Percentiles rank a stretch among this genome's conserved stretches.
phyloP scores from a whole-genome alignment of 2,113 vertebrate genomes.

The Lutjanus erythropterus region DNA sequence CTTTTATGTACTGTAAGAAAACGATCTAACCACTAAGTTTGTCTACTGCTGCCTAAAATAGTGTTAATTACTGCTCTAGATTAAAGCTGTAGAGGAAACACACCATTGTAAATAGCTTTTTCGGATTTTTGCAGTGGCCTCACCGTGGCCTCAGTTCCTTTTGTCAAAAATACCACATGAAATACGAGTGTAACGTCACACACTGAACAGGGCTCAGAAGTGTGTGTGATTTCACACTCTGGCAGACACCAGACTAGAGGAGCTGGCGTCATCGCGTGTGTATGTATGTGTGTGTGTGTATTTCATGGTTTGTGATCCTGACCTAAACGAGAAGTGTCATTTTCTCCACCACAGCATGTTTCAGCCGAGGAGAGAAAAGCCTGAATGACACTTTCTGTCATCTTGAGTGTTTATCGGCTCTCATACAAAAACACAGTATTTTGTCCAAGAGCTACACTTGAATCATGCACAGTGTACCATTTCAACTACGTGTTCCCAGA shows the following conservation, averaged over 20 bases:
- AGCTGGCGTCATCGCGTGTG: conserved; percentile 10
- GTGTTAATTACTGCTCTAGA: not conserved
- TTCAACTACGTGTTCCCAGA: not conserved
- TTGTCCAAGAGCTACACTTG: not conserved
- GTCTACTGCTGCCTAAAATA: not conserved
- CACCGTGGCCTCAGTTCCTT: not conserved
- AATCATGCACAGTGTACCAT: not conserved
- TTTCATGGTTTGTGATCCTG: conserved; percentile 29
- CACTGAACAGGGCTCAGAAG: conserved; percentile 24
- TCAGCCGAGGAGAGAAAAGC: not conserved
- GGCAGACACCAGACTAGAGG: conserved; percentile 50
- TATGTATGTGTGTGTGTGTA: not conserved
- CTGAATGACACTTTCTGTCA: conserved; percentile 20
- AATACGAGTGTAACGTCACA: conserved; percentile 31
- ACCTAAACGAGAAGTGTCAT: conserved; percentile 29
- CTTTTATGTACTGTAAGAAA: too few species aligned
- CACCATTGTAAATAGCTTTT: too few species aligned
- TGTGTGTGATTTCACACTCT: conserved; percentile 61
- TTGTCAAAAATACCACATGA: conserved; percentile 6
- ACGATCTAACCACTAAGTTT: not conserved
- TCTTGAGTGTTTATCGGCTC: not conserved
- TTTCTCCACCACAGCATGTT: conserved; percentile 33
- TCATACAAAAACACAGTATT: not conserved
- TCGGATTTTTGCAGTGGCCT: not conserved
- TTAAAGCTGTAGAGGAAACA: not conserved